These are phyloP conservation scores for Trachelus stipa DNA, from an alignment of 2,888 invertebrate genomes.

Conservation along the genomic window DNA sequence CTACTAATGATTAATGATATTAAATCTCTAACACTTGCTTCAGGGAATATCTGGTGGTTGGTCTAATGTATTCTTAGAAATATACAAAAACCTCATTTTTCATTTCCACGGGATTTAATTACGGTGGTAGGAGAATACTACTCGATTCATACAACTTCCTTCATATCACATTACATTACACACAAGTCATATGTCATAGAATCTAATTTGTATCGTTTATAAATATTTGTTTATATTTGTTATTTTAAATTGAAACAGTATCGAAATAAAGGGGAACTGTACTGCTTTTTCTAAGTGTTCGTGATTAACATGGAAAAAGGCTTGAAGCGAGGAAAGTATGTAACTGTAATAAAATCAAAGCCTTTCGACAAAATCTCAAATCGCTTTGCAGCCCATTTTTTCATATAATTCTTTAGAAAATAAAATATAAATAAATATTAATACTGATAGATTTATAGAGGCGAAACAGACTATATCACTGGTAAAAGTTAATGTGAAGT, in stretches of 20 bases:
- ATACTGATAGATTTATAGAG: too few relatives aligned
- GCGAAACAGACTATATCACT: too few relatives aligned
- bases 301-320: neutral
- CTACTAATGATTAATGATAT: neutral
- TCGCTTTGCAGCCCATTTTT: too few relatives aligned
- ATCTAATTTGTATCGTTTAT: neutral
- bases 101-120: neutral
- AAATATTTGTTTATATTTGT: neutral
- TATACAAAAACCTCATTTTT: neutral
- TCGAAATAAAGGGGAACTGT: neutral
- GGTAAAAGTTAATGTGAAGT: too few relatives aligned
- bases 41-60: slow-evolving; percentile 63
- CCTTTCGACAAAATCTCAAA: too few relatives aligned
- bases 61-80: slow-evolving; percentile 1
- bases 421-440: too few relatives aligned
- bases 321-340: neutral
- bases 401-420: too few relatives aligned
- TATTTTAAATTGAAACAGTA: neutral
- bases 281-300: neutral
- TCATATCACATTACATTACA: neutral
- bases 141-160: neutral
- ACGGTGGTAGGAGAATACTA: neutral
- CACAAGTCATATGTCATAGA: neutral
- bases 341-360: too few relatives aligned
- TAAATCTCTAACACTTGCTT: slow-evolving; percentile 43